A percentile compares a stretch with the other conserved stretches of the same genome.
Conservation (phyloP, 2,797 vertebrate species). For the Balearica regulorum region DNA sequence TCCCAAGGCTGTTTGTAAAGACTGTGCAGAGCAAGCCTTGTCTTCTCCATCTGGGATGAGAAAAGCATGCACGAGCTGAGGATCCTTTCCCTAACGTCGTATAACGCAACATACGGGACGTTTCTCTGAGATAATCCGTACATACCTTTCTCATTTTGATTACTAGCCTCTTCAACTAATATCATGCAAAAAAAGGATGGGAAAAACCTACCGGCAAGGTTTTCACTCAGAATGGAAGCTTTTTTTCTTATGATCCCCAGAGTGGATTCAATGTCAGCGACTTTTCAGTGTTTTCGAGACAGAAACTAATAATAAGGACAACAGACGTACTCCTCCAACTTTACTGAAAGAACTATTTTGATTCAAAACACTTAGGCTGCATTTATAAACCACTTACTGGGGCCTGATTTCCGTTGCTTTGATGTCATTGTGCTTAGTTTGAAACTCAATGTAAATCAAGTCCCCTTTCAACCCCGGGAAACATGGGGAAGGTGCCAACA, state of each 20-base stretch:
- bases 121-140: background rate
- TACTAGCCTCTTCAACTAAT: background rate
- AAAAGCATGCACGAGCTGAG: background rate
- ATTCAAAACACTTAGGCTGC: conserved; percentile 56
- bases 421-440: conserved; percentile 34
- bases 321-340: background rate
- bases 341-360: conserved; percentile 45
- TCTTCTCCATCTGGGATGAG: background rate
- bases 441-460: conserved; percentile 43
- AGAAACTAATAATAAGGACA: conserved; percentile 21
- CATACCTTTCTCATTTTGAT: background rate
- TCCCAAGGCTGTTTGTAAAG: background rate
- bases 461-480: conserved; percentile 15
- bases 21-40: background rate
- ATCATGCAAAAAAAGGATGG: background rate
- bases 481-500: conserved; percentile 8
- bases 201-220: background rate
- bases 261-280: background rate
- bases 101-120: background rate
- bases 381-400: conserved; percentile 50
- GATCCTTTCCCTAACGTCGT: background rate
- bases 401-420: conserved; percentile 42
- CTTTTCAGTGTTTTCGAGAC: conserved; percentile 4
- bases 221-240: background rate
- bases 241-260: background rate